These are phyloP conservation scores for Myoxocephalus aenaeus DNA, from an alignment of 2,797 vertebrate genomes.

Conservation along the genomic window DNA sequence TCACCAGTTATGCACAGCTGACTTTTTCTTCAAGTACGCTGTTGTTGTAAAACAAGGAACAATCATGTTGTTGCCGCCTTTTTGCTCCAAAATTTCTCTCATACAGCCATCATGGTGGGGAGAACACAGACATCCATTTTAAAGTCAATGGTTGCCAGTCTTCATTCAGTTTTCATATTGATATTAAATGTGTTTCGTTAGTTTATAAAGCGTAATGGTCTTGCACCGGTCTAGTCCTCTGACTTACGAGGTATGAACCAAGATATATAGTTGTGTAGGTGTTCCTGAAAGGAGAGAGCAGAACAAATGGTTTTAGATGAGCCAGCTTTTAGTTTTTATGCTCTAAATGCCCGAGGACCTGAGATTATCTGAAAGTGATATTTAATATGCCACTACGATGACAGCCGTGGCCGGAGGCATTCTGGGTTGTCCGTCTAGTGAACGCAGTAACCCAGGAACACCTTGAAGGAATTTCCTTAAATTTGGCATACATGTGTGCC, in stretches of 20 bases:
- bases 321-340: constrained; percentile 1
- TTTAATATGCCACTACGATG: not conserved
- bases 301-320: constrained; percentile 5
- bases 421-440: not conserved
- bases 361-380: not conserved
- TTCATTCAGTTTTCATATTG: not conserved
- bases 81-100: not conserved
- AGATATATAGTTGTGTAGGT: not conserved
- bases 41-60: not conserved
- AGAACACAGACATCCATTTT: not conserved
- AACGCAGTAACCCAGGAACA: too few relatives aligned
- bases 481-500: too few relatives aligned
- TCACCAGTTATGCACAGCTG: not conserved
- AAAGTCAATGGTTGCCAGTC: not conserved
- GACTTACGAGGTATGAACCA: not conserved
- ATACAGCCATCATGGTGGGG: too few relatives aligned
- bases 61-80: not conserved
- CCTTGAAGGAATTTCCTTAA: too few relatives aligned
- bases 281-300: not conserved
- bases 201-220: not conserved
- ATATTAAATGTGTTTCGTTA: not conserved
- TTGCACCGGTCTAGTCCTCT: not conserved
- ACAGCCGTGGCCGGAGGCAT: too few relatives aligned
- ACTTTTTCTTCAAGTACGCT: not conserved
- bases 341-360: not conserved